Evolutionary conservation across 2,113 vertebrate genomes (phyloP).

Genomic region (Lichenostomus cassidix): DNA sequence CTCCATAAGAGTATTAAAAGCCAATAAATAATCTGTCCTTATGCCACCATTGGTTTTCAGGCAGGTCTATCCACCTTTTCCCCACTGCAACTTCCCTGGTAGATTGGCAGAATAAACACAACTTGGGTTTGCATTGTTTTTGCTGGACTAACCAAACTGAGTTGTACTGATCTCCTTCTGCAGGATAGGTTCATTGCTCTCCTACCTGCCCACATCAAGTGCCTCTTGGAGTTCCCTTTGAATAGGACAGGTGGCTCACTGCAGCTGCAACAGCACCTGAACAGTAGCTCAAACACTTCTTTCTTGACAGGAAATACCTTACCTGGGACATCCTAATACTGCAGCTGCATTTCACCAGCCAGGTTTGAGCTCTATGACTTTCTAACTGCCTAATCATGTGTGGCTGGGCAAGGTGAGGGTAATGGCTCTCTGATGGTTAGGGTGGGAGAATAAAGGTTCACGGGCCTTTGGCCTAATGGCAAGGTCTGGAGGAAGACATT

Average conservation of each 20-base stretch:
- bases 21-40: neutral
- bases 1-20: neutral
- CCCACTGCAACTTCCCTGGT: neutral
- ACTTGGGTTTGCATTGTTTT: neutral
- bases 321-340: neutral
- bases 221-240: neutral
- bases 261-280: neutral
- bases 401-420: neutral
- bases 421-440: fast-evolving
- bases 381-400: neutral
- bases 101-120: neutral
- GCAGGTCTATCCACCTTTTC: neutral
- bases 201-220: fast-evolving
- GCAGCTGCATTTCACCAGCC: neutral
- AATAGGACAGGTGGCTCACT: neutral
- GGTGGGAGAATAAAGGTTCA: neutral
- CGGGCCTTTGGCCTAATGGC: neutral
- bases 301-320: neutral
- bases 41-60: neutral
- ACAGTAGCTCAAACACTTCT: neutral
- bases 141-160: neutral
- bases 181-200: neutral
- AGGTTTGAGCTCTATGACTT: neutral
- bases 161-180: neutral
- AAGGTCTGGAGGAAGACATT: neutral